A percentile compares a stretch with the other conserved stretches of the same genome.
Evolutionary conservation across 64 coral and sea anemone species (phyloP).

Genomic region (Trachythela sp.): DNA sequence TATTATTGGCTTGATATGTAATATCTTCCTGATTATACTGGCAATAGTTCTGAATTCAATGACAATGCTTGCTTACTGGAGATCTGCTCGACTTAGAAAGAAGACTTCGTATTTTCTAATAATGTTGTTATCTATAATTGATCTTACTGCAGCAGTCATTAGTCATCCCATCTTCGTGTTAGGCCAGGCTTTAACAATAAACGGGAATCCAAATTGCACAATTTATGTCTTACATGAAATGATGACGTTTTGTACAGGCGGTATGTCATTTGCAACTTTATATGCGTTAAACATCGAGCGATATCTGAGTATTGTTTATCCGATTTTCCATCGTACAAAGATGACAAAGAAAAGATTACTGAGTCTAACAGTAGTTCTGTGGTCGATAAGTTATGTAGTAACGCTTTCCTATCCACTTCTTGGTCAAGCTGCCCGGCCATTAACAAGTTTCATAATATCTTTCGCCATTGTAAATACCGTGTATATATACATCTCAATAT

Average conservation of each 20-base stretch:
- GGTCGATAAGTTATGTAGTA: neutral
- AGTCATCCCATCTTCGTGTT: neutral
- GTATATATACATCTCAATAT: neutral
- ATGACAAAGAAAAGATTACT: neutral
- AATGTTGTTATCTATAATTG: neutral
- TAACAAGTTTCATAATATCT: neutral
- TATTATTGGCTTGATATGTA: neutral
- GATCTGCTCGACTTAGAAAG: neutral
- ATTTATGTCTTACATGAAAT: neutral
- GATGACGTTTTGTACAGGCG: neutral
- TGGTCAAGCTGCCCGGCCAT: neutral
- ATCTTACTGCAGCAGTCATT: neutral
- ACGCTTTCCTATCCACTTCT: neutral
- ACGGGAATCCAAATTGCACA: neutral
- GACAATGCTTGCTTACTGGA: neutral
- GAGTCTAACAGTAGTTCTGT: neutral
- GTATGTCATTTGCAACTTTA: neutral
- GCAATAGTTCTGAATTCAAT: neutral
- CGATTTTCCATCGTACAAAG: neutral
- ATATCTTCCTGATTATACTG: neutral
- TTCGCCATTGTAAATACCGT: neutral
- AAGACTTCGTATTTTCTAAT: constrained; percentile 6
- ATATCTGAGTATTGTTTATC: neutral
- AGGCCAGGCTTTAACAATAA: neutral
- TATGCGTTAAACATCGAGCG: neutral